Base-by-base conservation (phyloP, 2,797 vertebrate genomes). In the Coilia nasus region DNA sequence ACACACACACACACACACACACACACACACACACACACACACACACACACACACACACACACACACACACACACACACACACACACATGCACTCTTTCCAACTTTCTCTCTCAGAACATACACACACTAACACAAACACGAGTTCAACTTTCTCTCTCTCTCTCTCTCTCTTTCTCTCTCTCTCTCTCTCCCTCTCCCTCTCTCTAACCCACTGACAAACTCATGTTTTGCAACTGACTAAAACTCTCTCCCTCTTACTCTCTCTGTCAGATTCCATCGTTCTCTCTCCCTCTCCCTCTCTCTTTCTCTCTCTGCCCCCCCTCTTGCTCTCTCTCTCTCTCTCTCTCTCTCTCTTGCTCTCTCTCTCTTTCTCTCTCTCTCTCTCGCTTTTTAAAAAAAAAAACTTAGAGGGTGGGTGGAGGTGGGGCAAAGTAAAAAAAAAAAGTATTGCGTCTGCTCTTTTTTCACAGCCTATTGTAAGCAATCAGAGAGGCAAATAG, bases 401-500 rank as follows among this genome's bases (percentile, higher is more conserved):
- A 84, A 59, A 0, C 28, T 75, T 17, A 31, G 14, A 14, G 67
- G 31, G 67, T 71, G 67, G 71, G 31, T 81, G 86, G 83, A 85
- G 83, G 80, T 41, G 75, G 60, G 81, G 84, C 84, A 31, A 88
- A 59, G 81, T n/a, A n/a, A n/a, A n/a, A 86, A 82, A 86, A 89
- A 92, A 93, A 94, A 93, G 90, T 95, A 95, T 90, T 88, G 92
- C 90, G 88, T 17, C 81, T 78, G 31, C 62, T 85, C 88, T 92
- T 87, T 89, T 92, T 93, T 94, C 94, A 93, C 93, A 94, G 92
- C 86, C 93, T 90, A 92, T 95, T 95, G 94, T 94, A 95, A 95
- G 95, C 93, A 95, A 95, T 94, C 93, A 94, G 93, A 90, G 85
- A 90, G 85, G 94, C 93, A 95, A 95, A 94, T 92, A 95, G 93